A percentile compares a stretch with the other conserved stretches of the same genome.
These are phyloP conservation scores for Falco peregrinus DNA, from an alignment of 2,797 vertebrate species.

Conservation along the genomic window DNA sequence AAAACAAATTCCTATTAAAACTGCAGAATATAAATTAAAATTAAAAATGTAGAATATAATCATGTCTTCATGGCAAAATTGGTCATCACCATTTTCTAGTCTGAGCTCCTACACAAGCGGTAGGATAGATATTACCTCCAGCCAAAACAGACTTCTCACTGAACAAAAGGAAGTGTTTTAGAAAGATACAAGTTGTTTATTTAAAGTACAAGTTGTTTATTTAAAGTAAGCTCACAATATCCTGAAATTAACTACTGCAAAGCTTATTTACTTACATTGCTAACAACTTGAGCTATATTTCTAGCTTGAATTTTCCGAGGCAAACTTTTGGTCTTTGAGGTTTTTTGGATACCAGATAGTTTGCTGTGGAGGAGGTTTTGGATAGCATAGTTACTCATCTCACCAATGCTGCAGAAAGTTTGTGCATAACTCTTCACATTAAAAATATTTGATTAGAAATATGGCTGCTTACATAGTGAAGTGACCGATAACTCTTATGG, in stretches of 20 bases:
- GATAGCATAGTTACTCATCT: neutral
- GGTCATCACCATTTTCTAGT: neutral
- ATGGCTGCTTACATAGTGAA: neutral
- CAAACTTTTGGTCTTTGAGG: neutral
- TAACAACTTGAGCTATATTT: neutral
- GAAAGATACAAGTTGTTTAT: neutral
- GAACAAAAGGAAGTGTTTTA: neutral
- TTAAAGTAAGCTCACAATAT: neutral
- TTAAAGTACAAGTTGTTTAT: neutral
- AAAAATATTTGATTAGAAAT: neutral
- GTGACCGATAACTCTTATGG: neutral
- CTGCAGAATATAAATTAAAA: neutral
- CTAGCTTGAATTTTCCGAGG: neutral
- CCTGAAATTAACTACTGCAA: neutral
- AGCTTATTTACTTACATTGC: neutral
- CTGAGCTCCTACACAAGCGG: neutral
- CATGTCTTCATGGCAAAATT: neutral
- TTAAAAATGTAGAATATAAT: neutral
- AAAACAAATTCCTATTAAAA: neutral
- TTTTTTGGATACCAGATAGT: neutral
- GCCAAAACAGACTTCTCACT: neutral
- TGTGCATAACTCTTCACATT: neutral
- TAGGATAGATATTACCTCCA: neutral
- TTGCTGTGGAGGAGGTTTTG: neutral
- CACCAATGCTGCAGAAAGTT: neutral